Evolutionary conservation across 2,888 invertebrate species (phyloP).

Genomic region (Microctonus aethiopoides): DNA sequence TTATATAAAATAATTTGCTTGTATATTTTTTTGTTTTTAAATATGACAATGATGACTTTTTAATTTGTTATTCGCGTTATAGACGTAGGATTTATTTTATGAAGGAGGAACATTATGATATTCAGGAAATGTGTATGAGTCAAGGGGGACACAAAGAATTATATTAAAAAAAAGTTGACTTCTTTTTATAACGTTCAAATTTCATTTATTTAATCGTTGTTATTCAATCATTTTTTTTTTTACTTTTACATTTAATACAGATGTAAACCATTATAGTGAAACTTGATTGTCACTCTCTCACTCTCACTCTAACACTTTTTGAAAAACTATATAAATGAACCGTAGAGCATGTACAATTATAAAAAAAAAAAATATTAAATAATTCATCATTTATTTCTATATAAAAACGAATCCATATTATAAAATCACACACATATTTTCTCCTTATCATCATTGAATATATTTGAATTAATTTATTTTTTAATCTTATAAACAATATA

Average conservation of each 20-base stretch:
- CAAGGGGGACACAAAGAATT: slow-evolving; percentile 5
- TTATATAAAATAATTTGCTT: slow-evolving; percentile 24
- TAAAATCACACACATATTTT: neutral
- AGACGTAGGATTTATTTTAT: slow-evolving; percentile 19
- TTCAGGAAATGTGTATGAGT: neutral
- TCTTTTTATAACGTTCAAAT: slow-evolving; percentile 62
- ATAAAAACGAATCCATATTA: neutral
- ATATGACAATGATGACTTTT: slow-evolving; percentile 32
- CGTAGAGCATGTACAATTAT: slow-evolving; percentile 25
- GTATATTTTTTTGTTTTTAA: slow-evolving; percentile 29
- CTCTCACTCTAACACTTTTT: slow-evolving; percentile 47
- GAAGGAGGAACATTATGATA: slow-evolving; percentile 36
- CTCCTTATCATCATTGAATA: neutral
- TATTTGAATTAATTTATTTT: neutral
- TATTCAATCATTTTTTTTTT: slow-evolving; percentile 35
- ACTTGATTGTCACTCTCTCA: slow-evolving; percentile 46
- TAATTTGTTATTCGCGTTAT: neutral
- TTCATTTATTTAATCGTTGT: slow-evolving; percentile 60
- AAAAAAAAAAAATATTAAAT: neutral
- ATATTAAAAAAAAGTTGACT: neutral
- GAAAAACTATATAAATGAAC: slow-evolving; percentile 31
- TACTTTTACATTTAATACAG: slow-evolving; percentile 43
- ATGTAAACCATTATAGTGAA: slow-evolving; percentile 38
- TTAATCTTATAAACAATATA: neutral
- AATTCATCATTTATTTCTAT: neutral